Percentiles rank a stretch among this genome's conserved stretches.
phyloP scores from a whole-genome alignment of 2,888 invertebrate species.

The Sussaba pulchella region DNA sequence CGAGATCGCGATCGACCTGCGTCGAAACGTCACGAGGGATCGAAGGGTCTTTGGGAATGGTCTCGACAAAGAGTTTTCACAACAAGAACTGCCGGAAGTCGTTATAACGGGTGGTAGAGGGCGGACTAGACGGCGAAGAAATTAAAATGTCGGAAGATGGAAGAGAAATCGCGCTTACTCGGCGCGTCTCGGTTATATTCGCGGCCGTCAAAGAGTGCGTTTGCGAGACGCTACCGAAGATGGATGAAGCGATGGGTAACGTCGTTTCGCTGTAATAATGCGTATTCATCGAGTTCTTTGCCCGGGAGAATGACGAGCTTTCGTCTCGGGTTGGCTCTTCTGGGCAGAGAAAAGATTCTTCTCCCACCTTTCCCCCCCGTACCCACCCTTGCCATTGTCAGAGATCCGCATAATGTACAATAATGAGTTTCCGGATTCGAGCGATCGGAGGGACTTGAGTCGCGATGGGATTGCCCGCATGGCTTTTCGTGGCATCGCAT shows the following conservation, averaged over 20 bases:
- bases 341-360: conserved; percentile 55
- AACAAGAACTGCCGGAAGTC: conserved; percentile 34
- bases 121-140: conserved; percentile 12
- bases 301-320: conserved; percentile 44
- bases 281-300: conserved; percentile 70
- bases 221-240: conserved; percentile 40
- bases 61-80: conserved; percentile 27
- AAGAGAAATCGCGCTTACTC: background rate
- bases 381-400: no score
- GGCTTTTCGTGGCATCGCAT: conserved; percentile 1
- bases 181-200: conserved; percentile 14
- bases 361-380: background rate
- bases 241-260: conserved; percentile 40
- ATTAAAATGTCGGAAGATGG: background rate
- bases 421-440: conserved; percentile 73
- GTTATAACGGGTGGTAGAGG: conserved; percentile 58
- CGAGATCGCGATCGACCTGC: conserved; percentile 3
- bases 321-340: conserved; percentile 25
- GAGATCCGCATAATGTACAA: conserved; percentile 70
- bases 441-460: conserved; percentile 42
- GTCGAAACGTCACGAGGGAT: background rate
- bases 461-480: background rate
- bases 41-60: background rate
- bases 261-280: conserved; percentile 50
- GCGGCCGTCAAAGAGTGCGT: conserved; percentile 51